phyloP scores from a whole-genome alignment of 2,888 invertebrate genomes.

The Syrphus vitripennis region DNA sequence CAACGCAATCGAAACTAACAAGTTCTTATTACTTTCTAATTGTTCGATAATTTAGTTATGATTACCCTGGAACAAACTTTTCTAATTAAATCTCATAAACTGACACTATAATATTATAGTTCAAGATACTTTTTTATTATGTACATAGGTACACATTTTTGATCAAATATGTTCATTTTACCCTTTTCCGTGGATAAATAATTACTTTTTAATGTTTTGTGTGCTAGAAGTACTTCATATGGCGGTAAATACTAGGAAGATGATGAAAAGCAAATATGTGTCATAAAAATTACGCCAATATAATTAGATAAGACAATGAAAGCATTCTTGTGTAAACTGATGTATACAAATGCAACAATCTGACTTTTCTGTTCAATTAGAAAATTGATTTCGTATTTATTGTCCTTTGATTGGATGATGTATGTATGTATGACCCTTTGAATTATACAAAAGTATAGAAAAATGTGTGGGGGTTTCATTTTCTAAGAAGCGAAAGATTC shows the following conservation, averaged over 20 bases:
- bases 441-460: too few species aligned
- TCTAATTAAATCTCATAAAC: constrained; percentile 61
- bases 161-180: constrained; percentile 26
- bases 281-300: constrained; percentile 15
- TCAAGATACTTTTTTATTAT: constrained; percentile 34
- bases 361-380: neutral
- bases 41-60: constrained; percentile 72
- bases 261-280: constrained; percentile 24
- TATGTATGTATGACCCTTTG: neutral
- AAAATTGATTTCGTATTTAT: neutral
- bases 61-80: constrained; percentile 56
- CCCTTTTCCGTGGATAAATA: constrained; percentile 39
- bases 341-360: neutral
- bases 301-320: constrained; percentile 27
- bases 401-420: neutral
- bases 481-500: too few species aligned
- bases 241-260: constrained; percentile 25
- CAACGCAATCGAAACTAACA: constrained; percentile 44
- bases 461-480: too few species aligned
- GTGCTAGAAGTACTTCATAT: neutral
- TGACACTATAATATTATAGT: constrained; percentile 27
- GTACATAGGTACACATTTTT: too few species aligned
- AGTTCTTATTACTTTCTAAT: constrained; percentile 72
- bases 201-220: constrained; percentile 62
- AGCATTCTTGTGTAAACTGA: constrained; percentile 14